phyloP scores from a whole-genome alignment of 2,888 invertebrate species.

The Lasioglossum malachurum region DNA sequence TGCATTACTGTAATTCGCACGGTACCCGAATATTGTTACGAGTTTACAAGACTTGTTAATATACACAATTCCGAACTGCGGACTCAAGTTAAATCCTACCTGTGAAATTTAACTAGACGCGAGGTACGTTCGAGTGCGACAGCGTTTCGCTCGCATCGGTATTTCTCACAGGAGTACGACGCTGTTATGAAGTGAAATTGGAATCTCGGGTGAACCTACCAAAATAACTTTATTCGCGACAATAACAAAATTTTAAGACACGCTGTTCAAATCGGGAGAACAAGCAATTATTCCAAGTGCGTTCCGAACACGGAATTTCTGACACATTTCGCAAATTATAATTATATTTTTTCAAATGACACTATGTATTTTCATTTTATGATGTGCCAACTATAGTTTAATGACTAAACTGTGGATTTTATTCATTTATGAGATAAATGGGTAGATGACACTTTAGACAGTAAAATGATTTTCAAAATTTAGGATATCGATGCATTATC shows the following conservation, averaged over 20 bases:
- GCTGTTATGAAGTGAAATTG: conserved; percentile 13
- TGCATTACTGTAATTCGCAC: not conserved
- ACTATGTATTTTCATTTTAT: not conserved
- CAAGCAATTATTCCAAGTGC: not conserved
- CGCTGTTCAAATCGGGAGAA: not conserved
- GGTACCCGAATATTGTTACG: conserved; percentile 24
- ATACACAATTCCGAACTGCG: conserved; percentile 49
- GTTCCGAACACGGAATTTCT: not conserved
- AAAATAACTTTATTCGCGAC: not conserved
- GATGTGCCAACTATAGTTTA: not conserved
- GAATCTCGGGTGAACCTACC: not conserved
- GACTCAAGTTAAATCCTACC: conserved; percentile 62
- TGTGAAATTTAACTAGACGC: conserved; percentile 74
- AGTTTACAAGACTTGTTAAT: conserved; percentile 47
- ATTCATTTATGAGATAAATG: not conserved
- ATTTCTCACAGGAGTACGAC: conserved; percentile 43
- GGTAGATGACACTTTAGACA: not conserved
- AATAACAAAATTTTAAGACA: not conserved
- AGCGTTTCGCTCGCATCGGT: conserved; percentile 55
- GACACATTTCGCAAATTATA: not conserved
- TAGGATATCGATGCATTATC: not conserved
- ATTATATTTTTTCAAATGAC: not conserved
- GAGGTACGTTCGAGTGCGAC: conserved; percentile 59
- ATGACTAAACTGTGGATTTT: not conserved
- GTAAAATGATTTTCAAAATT: not conserved